These are phyloP conservation scores for Sebastes taczanowskii DNA, from an alignment of 2,797 vertebrate genomes.

Conservation along the genomic window DNA sequence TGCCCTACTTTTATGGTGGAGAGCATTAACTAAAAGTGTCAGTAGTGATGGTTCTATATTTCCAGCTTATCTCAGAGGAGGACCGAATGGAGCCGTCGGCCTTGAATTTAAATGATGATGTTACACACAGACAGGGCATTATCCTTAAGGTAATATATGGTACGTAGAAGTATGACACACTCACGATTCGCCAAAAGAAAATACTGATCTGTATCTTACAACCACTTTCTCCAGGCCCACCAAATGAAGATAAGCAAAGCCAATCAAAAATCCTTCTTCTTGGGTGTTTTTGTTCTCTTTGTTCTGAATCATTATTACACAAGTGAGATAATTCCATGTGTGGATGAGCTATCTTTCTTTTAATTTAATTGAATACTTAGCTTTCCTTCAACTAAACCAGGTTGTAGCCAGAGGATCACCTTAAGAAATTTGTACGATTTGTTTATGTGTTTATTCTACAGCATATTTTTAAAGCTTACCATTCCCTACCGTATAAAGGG, in stretches of 20 bases:
- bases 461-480: background rate
- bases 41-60: constrained; percentile 45
- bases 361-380: background rate
- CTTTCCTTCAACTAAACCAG: background rate
- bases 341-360: background rate
- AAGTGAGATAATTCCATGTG: background rate
- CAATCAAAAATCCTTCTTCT: background rate
- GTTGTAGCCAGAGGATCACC: background rate
- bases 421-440: background rate
- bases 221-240: background rate
- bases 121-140: constrained; percentile 14
- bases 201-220: constrained; percentile 6
- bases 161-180: background rate
- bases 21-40: constrained; percentile 60
- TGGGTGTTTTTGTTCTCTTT: background rate
- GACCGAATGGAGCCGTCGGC: background rate
- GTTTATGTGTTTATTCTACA: background rate
- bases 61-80: constrained; percentile 36
- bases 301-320: background rate
- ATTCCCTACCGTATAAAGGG: background rate
- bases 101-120: constrained; percentile 39
- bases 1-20: constrained; percentile 62
- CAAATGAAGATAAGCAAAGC: constrained; percentile 2
- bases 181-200: background rate
- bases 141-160: constrained; percentile 1